Conservation (phyloP, 2,888 invertebrate genomes). For the Venusia cambrica region DNA sequence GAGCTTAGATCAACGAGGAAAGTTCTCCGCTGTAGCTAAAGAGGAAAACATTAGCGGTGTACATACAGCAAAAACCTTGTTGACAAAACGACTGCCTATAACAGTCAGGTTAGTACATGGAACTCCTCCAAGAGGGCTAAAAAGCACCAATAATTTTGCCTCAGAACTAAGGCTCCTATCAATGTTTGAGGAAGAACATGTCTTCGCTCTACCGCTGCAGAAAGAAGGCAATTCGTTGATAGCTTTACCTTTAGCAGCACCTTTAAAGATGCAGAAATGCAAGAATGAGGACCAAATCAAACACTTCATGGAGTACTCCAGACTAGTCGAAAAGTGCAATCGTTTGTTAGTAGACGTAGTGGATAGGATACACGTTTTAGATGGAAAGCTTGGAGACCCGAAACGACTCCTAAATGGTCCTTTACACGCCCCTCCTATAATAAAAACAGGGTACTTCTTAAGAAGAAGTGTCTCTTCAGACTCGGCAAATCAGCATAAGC, state of each 20-base stretch:
- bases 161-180: conserved; percentile 91
- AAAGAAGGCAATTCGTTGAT: conserved; percentile 89
- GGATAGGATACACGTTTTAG: conserved; percentile 90
- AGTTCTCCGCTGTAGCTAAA: conserved; percentile 95
- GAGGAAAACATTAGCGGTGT: conserved; percentile 97
- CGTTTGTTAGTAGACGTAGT: conserved; percentile 88
- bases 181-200: conserved; percentile 92
- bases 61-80: conserved; percentile 92
- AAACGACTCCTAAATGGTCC: conserved; percentile 69
- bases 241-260: conserved; percentile 91
- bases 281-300: conserved; percentile 91
- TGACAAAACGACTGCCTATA: conserved; percentile 94
- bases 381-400: conserved; percentile 88
- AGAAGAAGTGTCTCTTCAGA: conserved; percentile 90
- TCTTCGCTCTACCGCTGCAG: conserved; percentile 91
- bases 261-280: conserved; percentile 90
- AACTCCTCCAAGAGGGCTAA: conserved; percentile 90
- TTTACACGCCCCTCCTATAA: conserved; percentile 64
- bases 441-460: conserved; percentile 85
- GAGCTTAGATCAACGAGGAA: conserved; percentile 92
- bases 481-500: conserved; percentile 82
- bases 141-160: conserved; percentile 90
- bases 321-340: conserved; percentile 89
- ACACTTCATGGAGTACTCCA: conserved; percentile 87
- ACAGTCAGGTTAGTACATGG: conserved; percentile 96